phyloP scores from a whole-genome alignment of 2,797 vertebrate genomes.

The Smutsia temminckii region DNA sequence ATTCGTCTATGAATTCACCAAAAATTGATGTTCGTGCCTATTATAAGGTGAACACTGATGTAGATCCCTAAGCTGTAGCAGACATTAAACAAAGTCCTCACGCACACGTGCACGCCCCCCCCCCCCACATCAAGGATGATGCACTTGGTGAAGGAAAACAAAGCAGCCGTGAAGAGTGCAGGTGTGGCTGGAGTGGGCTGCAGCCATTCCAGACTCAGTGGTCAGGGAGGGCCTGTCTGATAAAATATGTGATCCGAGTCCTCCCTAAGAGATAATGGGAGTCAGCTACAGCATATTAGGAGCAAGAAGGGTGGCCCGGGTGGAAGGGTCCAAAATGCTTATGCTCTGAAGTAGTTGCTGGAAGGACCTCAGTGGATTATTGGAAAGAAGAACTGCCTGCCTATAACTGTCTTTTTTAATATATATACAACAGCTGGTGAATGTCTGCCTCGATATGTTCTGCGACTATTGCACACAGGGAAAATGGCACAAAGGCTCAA shows the following conservation, averaged over 20 bases:
- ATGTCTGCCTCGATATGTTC: neutral
- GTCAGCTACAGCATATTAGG: too few species aligned
- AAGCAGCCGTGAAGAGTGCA: neutral
- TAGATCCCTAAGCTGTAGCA: neutral
- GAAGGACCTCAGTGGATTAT: neutral
- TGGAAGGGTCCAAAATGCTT: neutral
- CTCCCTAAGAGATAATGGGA: too few species aligned
- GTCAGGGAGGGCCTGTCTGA: neutral
- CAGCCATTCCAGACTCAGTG: neutral
- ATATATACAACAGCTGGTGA: neutral
- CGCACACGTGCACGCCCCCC: too few species aligned
- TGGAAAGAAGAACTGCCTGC: neutral
- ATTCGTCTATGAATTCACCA: neutral
- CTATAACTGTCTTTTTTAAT: neutral
- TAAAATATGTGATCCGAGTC: neutral
- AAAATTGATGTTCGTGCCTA: neutral
- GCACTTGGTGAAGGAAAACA: neutral
- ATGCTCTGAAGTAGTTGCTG: too few species aligned
- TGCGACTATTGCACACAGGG: neutral
- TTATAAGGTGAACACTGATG: neutral
- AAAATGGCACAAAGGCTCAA: neutral
- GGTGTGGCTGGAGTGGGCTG: fast-evolving
- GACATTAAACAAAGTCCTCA: neutral
- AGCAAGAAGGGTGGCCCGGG: fast-evolving
- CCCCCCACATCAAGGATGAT: too few species aligned